phyloP scores from a whole-genome alignment of 2,797 vertebrate genomes.

The Muscicapa striata region DNA sequence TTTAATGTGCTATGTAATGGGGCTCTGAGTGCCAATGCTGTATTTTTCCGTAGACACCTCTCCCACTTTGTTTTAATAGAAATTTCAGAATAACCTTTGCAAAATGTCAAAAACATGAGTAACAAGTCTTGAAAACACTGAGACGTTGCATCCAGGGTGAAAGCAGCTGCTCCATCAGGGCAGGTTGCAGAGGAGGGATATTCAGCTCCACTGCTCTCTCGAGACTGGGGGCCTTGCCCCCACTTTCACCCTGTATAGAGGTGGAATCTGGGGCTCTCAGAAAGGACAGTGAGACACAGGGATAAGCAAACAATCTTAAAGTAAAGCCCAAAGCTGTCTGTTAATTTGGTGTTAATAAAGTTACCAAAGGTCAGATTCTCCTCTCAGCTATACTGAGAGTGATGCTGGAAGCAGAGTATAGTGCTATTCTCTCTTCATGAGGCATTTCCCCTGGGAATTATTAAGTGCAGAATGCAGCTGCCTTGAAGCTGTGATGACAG shows the following conservation, averaged over 20 bases:
- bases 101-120: conserved; percentile 49
- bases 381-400: neutral
- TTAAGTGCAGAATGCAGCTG: neutral
- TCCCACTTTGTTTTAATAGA: neutral
- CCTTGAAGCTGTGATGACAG: neutral
- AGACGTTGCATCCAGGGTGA: neutral
- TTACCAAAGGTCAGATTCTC: conserved; percentile 29
- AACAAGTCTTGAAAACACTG: neutral
- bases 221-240: neutral
- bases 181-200: neutral
- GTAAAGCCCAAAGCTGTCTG: neutral
- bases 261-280: neutral
- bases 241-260: neutral
- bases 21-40: neutral
- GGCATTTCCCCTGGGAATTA: conserved; percentile 14
- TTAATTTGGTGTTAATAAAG: conserved; percentile 46
- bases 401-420: neutral
- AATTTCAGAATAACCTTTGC: conserved; percentile 50
- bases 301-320: neutral
- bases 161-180: neutral
- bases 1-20: neutral
- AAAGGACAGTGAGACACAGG: neutral
- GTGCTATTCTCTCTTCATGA: neutral
- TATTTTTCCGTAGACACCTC: conserved; percentile 23
- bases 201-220: neutral